These are phyloP conservation scores for Brachymystax lenok DNA, from an alignment of 2,797 vertebrate species.

Conservation along the genomic window DNA sequence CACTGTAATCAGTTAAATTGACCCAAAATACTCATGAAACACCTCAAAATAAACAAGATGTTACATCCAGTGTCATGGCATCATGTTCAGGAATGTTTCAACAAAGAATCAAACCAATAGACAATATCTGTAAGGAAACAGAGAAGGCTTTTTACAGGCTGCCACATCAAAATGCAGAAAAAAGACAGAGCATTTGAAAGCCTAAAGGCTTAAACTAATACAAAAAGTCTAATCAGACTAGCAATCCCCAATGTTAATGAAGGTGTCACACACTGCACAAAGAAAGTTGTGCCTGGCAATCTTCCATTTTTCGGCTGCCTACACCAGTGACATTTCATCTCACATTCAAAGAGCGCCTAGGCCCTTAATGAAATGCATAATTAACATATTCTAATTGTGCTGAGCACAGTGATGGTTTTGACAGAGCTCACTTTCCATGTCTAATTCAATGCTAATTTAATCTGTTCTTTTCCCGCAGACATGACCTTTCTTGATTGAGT, in stretches of 20 bases:
- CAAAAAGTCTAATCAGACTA: constrained; percentile 99
- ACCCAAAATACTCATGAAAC: constrained; percentile 63
- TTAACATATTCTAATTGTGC: constrained; percentile 99
- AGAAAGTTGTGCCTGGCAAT: constrained; percentile 99
- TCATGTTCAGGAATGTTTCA: constrained; percentile 52
- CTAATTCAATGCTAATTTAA: constrained; percentile 99
- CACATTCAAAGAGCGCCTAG: constrained; percentile 98
- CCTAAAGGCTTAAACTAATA: constrained; percentile 95
- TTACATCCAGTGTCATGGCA: constrained; percentile 54
- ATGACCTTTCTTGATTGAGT: constrained; percentile 99
- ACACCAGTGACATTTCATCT: constrained; percentile 99
- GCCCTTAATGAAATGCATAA: constrained; percentile 99
- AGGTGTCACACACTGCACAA: constrained; percentile 99
- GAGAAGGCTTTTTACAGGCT: constrained; percentile 62
- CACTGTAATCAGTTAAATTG: constrained; percentile 38
- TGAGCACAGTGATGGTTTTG: constrained; percentile 99
- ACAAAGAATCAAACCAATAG: constrained; percentile 62
- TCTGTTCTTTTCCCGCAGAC: constrained; percentile 99
- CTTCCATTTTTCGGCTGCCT: constrained; percentile 99
- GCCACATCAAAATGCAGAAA: constrained; percentile 64
- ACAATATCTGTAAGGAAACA: constrained; percentile 66
- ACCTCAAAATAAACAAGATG: constrained; percentile 64
- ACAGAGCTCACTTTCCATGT: constrained; percentile 99
- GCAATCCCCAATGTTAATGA: constrained; percentile 99
- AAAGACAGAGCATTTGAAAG: constrained; percentile 75